Conservation (phyloP, 2,888 invertebrate species). For the Heliconius ismenius region DNA sequence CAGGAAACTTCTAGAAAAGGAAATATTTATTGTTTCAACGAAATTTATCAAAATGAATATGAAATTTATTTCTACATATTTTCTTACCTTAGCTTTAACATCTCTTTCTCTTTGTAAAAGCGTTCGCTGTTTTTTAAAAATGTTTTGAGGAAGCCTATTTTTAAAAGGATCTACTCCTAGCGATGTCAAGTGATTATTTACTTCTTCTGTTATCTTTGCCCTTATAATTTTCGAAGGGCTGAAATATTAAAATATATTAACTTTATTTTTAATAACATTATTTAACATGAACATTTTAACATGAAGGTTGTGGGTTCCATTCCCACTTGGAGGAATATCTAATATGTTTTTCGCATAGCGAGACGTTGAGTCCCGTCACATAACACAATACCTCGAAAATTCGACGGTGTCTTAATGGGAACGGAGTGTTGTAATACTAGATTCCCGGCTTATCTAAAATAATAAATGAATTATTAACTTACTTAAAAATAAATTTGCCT, state of each 20-base stretch:
- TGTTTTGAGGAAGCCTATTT: slow-evolving; percentile 79
- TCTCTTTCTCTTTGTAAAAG: slow-evolving; percentile 82
- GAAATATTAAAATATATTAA: slow-evolving; percentile 14
- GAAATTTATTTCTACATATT: neutral
- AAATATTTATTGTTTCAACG: neutral
- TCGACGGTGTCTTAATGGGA: no score
- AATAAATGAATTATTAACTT: neutral
- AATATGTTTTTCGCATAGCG: no score
- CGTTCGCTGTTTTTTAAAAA: slow-evolving; percentile 81
- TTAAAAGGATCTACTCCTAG: slow-evolving; percentile 85
- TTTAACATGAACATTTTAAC: neutral
- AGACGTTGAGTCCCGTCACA: no score
- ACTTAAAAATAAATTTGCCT: neutral
- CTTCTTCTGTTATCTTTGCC: slow-evolving; percentile 75
- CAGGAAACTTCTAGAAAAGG: slow-evolving; percentile 73
- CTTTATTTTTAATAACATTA: neutral
- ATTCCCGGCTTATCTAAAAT: no score
- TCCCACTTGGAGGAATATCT: no score
- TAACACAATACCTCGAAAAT: no score
- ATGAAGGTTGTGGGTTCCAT: no score
- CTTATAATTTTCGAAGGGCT: slow-evolving; percentile 71
- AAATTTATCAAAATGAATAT: neutral
- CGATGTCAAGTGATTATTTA: slow-evolving; percentile 80
- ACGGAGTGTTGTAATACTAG: no score
- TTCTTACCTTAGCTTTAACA: slow-evolving; percentile 79